Evolutionary conservation across 1,140 invertebrate genomes (phyloP), one percentile per base, ranked within the genome.

Genomic region (Acromyrmex charruanus): DNA sequence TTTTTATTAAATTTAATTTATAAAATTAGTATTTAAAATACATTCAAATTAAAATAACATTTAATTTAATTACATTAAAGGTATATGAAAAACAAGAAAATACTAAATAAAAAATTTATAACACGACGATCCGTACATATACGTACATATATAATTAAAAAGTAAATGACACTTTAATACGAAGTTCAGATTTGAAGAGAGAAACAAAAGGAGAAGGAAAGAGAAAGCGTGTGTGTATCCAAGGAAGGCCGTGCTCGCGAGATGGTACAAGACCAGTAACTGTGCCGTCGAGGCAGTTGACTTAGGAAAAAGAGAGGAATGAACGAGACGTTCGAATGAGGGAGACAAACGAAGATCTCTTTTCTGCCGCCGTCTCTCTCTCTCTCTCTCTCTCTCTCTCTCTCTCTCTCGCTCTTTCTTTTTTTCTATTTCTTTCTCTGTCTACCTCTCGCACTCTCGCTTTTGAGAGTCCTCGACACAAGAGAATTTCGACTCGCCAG

Each of bases 401-500:
- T 51, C 25, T 61, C 25, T 71, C 28, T 44, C 39, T 44, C 35
- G 6, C 21, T 53, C 39, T 51, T 21, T 31, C 28, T 65, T 6
- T 14, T n/a, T 16, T 14, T 49, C 49, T 12, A 53, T 35, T 21
- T 51, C 25, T 51, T 31, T 71, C 28, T 71, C 58, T 59, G 0
- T 66, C 35, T n/a, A n/a, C 14, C 65, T 21, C 18, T 66, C n/a
- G 39, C 18, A 58, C 59, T 77, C 80, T 69, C 25, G 12, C n/a
- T 69, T 68, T 63, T 21, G 31, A 87, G 77, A 87, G 86, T 87
- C 79, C 86, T 89, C 80, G 25, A 84, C 35, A 21, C 49, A 28
- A 25, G 69, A 89, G 88, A 89, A 89, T 89, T 88, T 89, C 79
- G 88, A 89, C 88, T 81, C 69, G 71, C 53, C 66, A 74, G 61